A percentile compares a stretch with the other conserved stretches of the same genome.
phyloP scores from a whole-genome alignment of 2,797 vertebrate genomes.

The Gorsachius magnificus region DNA sequence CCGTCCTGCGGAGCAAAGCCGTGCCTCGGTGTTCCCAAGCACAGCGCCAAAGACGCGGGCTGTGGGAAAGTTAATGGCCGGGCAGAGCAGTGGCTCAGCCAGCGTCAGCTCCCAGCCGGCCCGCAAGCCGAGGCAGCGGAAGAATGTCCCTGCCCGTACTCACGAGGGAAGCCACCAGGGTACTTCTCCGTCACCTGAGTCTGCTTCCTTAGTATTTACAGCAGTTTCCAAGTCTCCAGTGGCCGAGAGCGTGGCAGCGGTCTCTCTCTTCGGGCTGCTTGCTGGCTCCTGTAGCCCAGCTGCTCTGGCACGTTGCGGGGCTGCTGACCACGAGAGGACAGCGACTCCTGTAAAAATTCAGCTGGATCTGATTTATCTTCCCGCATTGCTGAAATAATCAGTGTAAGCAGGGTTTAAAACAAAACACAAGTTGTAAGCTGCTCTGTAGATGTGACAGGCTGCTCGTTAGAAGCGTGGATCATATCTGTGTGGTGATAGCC shows the following conservation, averaged over 20 bases:
- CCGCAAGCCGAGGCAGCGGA: neutral
- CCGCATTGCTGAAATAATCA: neutral
- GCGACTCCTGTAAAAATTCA: neutral
- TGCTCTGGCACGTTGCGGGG: neutral
- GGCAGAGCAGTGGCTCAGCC: neutral
- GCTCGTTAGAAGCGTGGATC: neutral
- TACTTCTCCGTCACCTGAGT: neutral
- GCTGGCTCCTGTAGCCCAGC: fast-evolving
- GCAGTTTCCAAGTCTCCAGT: neutral
- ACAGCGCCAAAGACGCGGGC: neutral
- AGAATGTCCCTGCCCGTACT: neutral
- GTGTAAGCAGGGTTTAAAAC: neutral
- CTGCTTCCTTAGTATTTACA: neutral
- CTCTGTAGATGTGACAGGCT: neutral
- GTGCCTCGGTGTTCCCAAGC: neutral
- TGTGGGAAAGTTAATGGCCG: neutral
- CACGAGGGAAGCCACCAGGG: neutral
- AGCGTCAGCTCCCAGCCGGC: neutral
- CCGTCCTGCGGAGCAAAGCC: neutral
- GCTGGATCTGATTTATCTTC: neutral
- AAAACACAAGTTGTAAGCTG: neutral
- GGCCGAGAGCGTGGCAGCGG: neutral
- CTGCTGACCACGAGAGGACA: neutral
- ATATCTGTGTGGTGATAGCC: neutral
- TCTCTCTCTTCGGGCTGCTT: neutral